Evolutionary conservation across 2,113 vertebrate species (phyloP).

Genomic region (Centrocercus urophasianus): DNA sequence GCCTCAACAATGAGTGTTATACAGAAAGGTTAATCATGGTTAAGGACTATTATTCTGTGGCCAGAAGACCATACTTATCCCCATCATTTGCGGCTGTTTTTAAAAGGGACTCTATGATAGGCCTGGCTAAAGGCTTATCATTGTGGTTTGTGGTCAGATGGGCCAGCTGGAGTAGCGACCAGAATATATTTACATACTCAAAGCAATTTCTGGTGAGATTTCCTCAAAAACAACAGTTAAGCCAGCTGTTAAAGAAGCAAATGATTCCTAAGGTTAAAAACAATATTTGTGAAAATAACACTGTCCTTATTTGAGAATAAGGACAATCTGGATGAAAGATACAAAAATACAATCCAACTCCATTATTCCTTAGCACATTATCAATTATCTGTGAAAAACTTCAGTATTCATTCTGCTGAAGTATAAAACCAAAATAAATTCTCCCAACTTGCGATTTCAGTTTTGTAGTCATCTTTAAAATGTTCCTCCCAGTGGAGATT

Average conservation of each 20-base stretch:
- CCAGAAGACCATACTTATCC: conserved; percentile 29
- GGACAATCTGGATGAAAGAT: conserved; percentile 8
- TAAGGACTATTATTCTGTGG: conserved; percentile 67
- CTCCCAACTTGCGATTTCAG: neutral
- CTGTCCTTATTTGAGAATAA: neutral
- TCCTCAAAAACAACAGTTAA: conserved; percentile 37
- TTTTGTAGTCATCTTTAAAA: neutral
- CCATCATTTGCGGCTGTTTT: conserved; percentile 68
- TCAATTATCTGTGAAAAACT: neutral
- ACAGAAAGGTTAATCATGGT: conserved; percentile 42
- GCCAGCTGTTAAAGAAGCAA: conserved; percentile 22
- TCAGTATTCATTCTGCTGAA: neutral
- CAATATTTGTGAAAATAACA: conserved; percentile 9
- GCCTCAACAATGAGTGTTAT: neutral
- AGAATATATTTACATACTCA: conserved; percentile 19
- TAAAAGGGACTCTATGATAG: conserved; percentile 26
- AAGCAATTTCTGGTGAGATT: neutral
- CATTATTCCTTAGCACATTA: neutral
- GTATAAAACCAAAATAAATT: neutral
- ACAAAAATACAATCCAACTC: neutral
- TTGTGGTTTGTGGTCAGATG: conserved; percentile 73
- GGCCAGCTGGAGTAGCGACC: neutral
- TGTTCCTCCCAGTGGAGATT: neutral
- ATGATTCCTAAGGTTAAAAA: neutral
- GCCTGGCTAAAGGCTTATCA: conserved; percentile 59